Evolutionary conservation across 2,113 vertebrate genomes (phyloP), one percentile per base, ranked within the genome.

Genomic region (Pogonocichla stellata): DNA sequence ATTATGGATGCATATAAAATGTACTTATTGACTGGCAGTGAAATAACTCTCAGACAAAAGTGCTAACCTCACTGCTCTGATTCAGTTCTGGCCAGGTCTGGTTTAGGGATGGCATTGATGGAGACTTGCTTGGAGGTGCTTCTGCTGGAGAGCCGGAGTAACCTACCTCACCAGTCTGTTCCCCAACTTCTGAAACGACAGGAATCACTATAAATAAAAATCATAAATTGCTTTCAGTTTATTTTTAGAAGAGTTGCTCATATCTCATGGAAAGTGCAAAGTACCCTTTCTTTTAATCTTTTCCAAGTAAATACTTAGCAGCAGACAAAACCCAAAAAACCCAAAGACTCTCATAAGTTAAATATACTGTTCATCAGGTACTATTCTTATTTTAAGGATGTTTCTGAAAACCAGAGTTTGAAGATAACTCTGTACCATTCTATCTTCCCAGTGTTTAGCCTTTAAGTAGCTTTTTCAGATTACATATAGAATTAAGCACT

Each of bases 11-110:
- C 43, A 67, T 9, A 81, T 14, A 84, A 64, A 95, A 79, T 69
- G 80, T 48, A 93, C 14, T 84, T 88, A 96, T 53, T 58, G 61
- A 92, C 45, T n/a, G 15, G 23, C 50, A 95, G 72, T 23, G 20
- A 85, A 95, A 72, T 31, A 92, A 84, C 50, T 77, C 75, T 86
- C 42, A 96, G 70, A 93, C 82, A 84, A 96, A 92, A 90, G 91
- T 92, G 72, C 98, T 98, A 98, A 99, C 99, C 99, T 99, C 99
- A 58, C 98, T 99, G 98, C 98, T 99, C 98, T 99, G 99, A 98
- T 99, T 99, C 97, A 99, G 98, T 95, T 99, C 99, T 11, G 99
- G 99, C 99, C 99, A 99, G 74, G 98, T 99, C 98, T 99, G 99
- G 98, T 99, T 99, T 79, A 99, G 98, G 5, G 99, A 99, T n/a